Conservation (phyloP, 1,140 invertebrate genomes). For the Leptinotarsa texana region DNA sequence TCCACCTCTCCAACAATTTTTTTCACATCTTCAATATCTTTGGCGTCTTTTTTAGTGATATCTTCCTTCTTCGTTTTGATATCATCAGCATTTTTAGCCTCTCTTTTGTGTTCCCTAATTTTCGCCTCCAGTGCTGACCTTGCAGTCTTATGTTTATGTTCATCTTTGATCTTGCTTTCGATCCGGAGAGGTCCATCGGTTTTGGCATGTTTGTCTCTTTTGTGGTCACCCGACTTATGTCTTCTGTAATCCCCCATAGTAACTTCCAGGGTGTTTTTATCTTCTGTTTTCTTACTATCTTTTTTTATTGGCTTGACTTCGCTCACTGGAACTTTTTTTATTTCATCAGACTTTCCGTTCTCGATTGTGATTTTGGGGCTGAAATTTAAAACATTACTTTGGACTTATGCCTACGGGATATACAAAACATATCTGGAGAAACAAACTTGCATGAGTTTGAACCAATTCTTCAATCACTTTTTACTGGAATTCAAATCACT, state of each 20-base stretch:
- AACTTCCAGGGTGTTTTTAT: constrained; percentile 47
- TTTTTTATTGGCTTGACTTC: constrained; percentile 54
- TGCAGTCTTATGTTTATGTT: constrained; percentile 26
- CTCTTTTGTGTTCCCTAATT: constrained; percentile 26
- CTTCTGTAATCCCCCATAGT: constrained; percentile 40
- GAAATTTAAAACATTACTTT: constrained; percentile 6
- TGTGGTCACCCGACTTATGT: constrained; percentile 39
- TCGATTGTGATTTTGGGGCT: constrained; percentile 54
- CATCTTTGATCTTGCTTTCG: constrained; percentile 25
- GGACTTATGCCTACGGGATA: neutral
- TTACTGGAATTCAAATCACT: too few relatives aligned
- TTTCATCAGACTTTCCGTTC: constrained; percentile 48
- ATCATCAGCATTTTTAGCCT: constrained; percentile 10
- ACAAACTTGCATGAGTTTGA: too few relatives aligned
- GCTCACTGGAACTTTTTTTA: constrained; percentile 45
- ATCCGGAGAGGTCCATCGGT: neutral
- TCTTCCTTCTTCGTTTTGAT: neutral
- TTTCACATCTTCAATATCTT: constrained; percentile 1
- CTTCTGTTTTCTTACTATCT: constrained; percentile 36
- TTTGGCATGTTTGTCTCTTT: constrained; percentile 21
- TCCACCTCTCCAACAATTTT: neutral
- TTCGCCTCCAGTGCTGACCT: constrained; percentile 25
- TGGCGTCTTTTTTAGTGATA: neutral
- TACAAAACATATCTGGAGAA: too few relatives aligned
- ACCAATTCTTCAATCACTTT: too few relatives aligned